phyloP scores from a whole-genome alignment of 2,113 vertebrate genomes.

The Chloropsis cyanopogon region DNA sequence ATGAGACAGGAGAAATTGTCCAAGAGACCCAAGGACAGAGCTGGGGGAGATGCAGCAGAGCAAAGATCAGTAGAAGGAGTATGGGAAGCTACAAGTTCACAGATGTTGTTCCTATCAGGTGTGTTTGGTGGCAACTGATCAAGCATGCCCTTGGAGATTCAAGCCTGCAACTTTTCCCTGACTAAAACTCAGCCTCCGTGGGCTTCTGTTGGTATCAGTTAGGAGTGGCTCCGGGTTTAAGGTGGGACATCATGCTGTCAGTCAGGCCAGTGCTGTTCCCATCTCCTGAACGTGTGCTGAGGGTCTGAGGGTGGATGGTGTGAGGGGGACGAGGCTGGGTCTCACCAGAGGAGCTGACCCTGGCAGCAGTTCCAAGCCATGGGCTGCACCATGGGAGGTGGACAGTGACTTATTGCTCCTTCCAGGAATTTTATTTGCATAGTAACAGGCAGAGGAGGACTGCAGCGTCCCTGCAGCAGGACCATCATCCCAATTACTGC shows the following conservation, averaged over 20 bases:
- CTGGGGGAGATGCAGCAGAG: not conserved
- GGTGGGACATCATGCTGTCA: not conserved
- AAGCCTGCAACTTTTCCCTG: not conserved
- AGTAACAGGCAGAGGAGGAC: conserved; percentile 66
- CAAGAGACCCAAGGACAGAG: not conserved
- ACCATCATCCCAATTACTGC: conserved; percentile 33
- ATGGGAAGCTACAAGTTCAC: not conserved
- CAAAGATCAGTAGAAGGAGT: not conserved
- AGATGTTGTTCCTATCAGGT: not conserved
- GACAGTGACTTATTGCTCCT: not conserved
- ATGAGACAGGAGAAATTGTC: not conserved
- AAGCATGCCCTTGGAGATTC: not conserved
- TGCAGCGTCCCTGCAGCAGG: conserved; percentile 57
- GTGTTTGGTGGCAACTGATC: not conserved
- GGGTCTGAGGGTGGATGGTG: not conserved
- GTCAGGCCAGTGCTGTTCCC: not conserved
- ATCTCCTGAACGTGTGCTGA: fast-evolving
- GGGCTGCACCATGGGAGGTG: not conserved
- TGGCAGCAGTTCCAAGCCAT: not conserved
- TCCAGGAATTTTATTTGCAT: conserved; percentile 72
- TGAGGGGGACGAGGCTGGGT: not conserved
- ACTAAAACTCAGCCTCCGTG: not conserved
- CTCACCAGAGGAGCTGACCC: not conserved
- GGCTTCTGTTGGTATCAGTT: not conserved
- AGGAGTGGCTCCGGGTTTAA: not conserved